These are phyloP conservation scores for Thumatha senex DNA, from an alignment of 2,888 invertebrate species.

Conservation along the genomic window DNA sequence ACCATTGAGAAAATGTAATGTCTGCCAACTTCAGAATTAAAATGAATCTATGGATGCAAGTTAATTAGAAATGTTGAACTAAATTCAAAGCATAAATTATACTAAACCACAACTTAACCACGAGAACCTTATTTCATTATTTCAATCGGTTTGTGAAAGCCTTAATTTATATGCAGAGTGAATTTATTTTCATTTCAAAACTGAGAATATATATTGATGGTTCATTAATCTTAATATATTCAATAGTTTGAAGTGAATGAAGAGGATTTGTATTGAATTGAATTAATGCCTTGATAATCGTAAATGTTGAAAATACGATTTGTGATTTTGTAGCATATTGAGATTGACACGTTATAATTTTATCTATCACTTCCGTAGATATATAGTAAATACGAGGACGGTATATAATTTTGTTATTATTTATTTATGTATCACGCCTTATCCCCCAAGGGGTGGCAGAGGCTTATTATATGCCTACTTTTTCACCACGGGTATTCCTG, in stretches of 20 bases:
- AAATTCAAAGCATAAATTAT: neutral
- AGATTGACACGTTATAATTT: too few relatives aligned
- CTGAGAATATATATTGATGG: neutral
- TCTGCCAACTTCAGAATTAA: neutral
- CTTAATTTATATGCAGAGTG: conserved; percentile 21
- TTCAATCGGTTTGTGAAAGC: conserved; percentile 10
- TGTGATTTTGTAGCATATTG: neutral
- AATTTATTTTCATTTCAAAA: conserved; percentile 15
- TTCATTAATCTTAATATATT: conserved; percentile 29
- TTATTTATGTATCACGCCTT: too few relatives aligned
- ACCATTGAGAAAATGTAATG: neutral
- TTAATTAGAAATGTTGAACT: neutral
- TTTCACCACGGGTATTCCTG: too few relatives aligned
- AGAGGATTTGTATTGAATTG: conserved; percentile 10
- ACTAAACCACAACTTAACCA: neutral
- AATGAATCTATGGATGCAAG: neutral
- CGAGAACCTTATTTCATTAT: neutral
- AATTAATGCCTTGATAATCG: conserved; percentile 1
- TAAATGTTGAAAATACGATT: neutral
- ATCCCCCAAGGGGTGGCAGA: too few relatives aligned
- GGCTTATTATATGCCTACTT: too few relatives aligned
- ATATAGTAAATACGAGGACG: too few relatives aligned
- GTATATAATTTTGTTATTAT: too few relatives aligned
- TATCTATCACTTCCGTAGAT: too few relatives aligned
- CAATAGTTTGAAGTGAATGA: conserved; percentile 23